Evolutionary conservation across 2,888 invertebrate species (phyloP), one percentile per base, ranked within the genome.

Genomic region (Xanthia icteritia): DNA sequence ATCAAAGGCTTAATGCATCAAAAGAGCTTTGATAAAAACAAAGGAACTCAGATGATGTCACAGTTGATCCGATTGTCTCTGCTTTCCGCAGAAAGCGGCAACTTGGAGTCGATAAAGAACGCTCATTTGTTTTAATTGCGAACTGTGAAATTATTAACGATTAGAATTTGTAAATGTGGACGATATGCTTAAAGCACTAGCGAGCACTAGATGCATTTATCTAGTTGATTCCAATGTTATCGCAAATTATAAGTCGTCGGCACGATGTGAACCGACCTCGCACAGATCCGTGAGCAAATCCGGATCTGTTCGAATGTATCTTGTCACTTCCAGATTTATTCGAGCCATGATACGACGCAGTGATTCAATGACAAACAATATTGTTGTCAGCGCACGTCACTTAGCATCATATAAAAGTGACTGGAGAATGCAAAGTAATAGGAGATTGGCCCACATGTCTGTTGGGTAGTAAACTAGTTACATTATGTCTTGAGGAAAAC

Each of bases 201-300:
- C 65, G 39, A 73, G 72, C 36, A 76, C 45, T 79, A 31, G 77
- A 77, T 81, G 81, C 81, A 80, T 83, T 88, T 85, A 87, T 87
- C 84, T 86, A 77, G 77, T 83, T 86, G 84, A 85, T 85, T 79
- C 71, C 83, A 84, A 85, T 83, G 84, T 86, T 86, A 89, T 90
- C 86, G 82, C 86, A 79, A 86, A 86, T 89, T 86, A 87, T 84
- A 84, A 79, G 76, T 82, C 78, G 79, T 78, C 76, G 76, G 86
- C 89, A 87, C 90, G 88, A 89, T 81, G 79, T 77, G 83, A 86
- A 86, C 79, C 90, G 92, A 91, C 93, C 93, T 93, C 92, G 92
- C 61, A 68, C 77, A 89, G 89, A 91, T 93, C 92, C 92, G 92
- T 90, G 86, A 92, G 85, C 88, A 83, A 88, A 87, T 89, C 91